phyloP scores from a whole-genome alignment of 2,113 vertebrate species.

The Catharus bicknelli region DNA sequence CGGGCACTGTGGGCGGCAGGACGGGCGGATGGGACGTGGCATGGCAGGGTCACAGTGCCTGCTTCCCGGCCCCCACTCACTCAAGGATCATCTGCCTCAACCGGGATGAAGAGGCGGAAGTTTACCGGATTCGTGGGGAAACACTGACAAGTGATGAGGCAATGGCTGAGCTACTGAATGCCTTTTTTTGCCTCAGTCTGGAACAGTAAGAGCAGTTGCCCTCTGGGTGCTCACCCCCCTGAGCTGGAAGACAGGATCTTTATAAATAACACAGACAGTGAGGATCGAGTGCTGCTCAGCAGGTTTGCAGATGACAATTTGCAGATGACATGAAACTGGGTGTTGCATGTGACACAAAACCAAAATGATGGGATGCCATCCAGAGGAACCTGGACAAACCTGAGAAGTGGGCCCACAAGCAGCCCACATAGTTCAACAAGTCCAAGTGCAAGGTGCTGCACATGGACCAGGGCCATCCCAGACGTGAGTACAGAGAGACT shows the following conservation, averaged over 20 bases:
- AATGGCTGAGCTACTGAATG: background rate
- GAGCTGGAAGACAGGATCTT: background rate
- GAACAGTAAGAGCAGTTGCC: background rate
- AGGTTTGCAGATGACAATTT: too few species aligned
- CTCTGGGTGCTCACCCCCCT: background rate
- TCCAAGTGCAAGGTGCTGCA: background rate
- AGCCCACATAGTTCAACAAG: background rate
- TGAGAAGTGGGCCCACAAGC: background rate
- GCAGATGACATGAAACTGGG: background rate
- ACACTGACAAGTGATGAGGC: background rate
- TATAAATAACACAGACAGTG: too few species aligned
- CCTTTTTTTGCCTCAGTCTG: background rate
- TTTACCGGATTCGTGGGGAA: background rate
- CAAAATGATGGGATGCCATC: background rate
- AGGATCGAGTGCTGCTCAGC: background rate
- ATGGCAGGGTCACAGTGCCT: accelerated
- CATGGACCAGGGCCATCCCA: background rate
- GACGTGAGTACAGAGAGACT: background rate
- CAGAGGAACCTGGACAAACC: background rate
- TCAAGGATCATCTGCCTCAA: too few species aligned
- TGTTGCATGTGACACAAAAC: background rate
- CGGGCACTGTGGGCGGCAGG: accelerated
- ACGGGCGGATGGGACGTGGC: accelerated
- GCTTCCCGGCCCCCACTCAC: background rate
- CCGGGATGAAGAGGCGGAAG: background rate